Conservation (phyloP, 2,113 vertebrate genomes). For the Myotis yumanensis region DNA sequence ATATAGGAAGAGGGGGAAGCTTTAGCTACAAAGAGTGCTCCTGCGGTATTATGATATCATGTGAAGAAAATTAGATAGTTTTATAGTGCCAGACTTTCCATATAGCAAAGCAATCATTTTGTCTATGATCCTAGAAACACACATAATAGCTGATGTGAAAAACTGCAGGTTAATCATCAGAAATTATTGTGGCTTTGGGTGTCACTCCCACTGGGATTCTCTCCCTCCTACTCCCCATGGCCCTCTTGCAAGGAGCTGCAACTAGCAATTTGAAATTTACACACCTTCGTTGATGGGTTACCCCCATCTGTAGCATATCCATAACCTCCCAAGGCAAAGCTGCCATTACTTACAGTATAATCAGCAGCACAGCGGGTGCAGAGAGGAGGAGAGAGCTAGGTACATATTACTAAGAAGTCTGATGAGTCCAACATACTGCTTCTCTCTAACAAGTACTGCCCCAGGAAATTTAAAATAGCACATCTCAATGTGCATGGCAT, state of each 20-base stretch:
- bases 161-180: conserved; percentile 40
- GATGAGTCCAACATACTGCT: conserved; percentile 77
- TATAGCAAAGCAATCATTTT: conserved; percentile 67
- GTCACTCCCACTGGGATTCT: conserved; percentile 42
- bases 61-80: conserved; percentile 65
- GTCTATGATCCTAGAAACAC: conserved; percentile 42
- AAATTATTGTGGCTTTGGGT: conserved; percentile 67
- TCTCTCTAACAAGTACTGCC: conserved; percentile 69
- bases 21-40: not conserved
- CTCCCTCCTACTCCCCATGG: conserved; percentile 18
- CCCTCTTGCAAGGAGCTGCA: conserved; percentile 42
- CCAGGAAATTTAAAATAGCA: conserved; percentile 77
- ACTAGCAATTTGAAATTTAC: conserved; percentile 72
- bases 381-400: conserved; percentile 67
- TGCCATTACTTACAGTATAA: conserved; percentile 82
- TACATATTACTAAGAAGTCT: conserved; percentile 79
- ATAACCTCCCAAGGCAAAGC: conserved; percentile 81
- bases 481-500: conserved; percentile 46
- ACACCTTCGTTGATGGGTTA: conserved; percentile 60
- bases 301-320: conserved; percentile 73
- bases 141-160: conserved; percentile 61
- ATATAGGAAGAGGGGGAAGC: not conserved
- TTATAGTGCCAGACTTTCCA: conserved; percentile 39
- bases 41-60: conserved; percentile 34
- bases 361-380: conserved; percentile 78